A percentile compares a stretch with the other conserved stretches of the same genome.
phyloP scores from a whole-genome alignment of 2,888 invertebrate genomes.

The Hypomecis atomaria region DNA sequence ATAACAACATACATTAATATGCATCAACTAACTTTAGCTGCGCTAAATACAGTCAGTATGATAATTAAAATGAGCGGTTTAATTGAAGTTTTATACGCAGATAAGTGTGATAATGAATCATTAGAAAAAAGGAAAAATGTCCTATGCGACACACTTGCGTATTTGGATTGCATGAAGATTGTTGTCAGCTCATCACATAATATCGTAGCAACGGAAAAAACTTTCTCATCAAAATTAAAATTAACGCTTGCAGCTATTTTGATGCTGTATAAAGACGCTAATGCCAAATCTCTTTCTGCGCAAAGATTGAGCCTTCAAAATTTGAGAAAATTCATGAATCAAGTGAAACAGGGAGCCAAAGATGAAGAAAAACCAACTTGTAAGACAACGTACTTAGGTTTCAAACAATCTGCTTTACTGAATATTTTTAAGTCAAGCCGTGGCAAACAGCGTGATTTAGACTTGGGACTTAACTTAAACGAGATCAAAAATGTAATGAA shows the following conservation, averaged over 20 bases:
- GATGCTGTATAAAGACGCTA: conserved; percentile 14
- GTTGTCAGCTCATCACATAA: background rate
- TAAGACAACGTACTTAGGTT: conserved; percentile 28
- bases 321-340: conserved; percentile 25
- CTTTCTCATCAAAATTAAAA: conserved; percentile 19
- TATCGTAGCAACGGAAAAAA: background rate
- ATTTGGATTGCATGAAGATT: conserved; percentile 21
- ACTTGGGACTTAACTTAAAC: conserved; percentile 16
- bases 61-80: conserved; percentile 31
- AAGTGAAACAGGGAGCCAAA: conserved; percentile 22
- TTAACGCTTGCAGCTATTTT: conserved; percentile 20
- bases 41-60: conserved; percentile 22
- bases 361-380: conserved; percentile 27
- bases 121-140: conserved; percentile 4
- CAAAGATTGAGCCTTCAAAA: conserved; percentile 21
- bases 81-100: conserved; percentile 22
- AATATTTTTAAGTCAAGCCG: conserved; percentile 24
- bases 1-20: conserved; percentile 32
- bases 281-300: conserved; percentile 18
- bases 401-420: conserved; percentile 26
- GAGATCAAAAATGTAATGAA: conserved; percentile 14
- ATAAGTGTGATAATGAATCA: conserved; percentile 10
- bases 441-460: background rate
- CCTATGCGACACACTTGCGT: conserved; percentile 14
- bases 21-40: conserved; percentile 18